A percentile compares a stretch with the other conserved stretches of the same genome.
Conservation (phyloP, 2,888 invertebrate species). For the Orgyia antiqua region DNA sequence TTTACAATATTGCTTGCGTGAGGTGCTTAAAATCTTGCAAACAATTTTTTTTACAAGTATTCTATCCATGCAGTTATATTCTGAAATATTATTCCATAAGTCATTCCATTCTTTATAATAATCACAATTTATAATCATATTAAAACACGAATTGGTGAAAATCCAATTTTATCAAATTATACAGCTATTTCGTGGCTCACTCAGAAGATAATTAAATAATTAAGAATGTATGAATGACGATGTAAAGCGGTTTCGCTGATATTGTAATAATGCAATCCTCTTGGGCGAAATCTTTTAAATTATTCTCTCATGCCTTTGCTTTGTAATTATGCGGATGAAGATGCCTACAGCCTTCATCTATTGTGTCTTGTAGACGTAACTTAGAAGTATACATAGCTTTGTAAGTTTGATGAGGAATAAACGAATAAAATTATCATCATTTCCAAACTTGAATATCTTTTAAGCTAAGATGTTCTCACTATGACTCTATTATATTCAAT, state of each 20-base stretch:
- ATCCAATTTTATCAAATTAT: slow-evolving; percentile 66
- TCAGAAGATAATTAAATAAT: slow-evolving; percentile 75
- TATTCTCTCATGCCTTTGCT: slow-evolving; percentile 63
- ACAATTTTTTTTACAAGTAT: slow-evolving; percentile 28
- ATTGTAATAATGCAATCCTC: slow-evolving; percentile 75
- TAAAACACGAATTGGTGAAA: slow-evolving; percentile 45
- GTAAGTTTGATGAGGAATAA: slow-evolving; percentile 15
- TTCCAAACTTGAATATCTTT: slow-evolving; percentile 4
- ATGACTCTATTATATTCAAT: no score
- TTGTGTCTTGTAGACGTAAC: slow-evolving; percentile 32
- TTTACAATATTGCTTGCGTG: slow-evolving; percentile 65
- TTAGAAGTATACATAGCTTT: slow-evolving; percentile 18
- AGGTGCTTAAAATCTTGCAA: slow-evolving; percentile 43
- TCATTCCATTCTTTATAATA: slow-evolving; percentile 27
- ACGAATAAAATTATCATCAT: no score
- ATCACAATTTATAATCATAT: slow-evolving; percentile 39
- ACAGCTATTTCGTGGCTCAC: slow-evolving; percentile 55
- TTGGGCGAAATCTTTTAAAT: slow-evolving; percentile 71
- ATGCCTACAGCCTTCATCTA: slow-evolving; percentile 45
- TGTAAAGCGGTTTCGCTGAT: slow-evolving; percentile 69
- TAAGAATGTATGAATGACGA: slow-evolving; percentile 75
- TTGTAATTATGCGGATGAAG: slow-evolving; percentile 58
- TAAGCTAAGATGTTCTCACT: no score
- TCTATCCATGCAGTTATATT: slow-evolving; percentile 26
- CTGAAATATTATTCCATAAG: slow-evolving; percentile 17